Conservation (phyloP, 1,140 invertebrate species). For the Gryllus bimaculatus region DNA sequence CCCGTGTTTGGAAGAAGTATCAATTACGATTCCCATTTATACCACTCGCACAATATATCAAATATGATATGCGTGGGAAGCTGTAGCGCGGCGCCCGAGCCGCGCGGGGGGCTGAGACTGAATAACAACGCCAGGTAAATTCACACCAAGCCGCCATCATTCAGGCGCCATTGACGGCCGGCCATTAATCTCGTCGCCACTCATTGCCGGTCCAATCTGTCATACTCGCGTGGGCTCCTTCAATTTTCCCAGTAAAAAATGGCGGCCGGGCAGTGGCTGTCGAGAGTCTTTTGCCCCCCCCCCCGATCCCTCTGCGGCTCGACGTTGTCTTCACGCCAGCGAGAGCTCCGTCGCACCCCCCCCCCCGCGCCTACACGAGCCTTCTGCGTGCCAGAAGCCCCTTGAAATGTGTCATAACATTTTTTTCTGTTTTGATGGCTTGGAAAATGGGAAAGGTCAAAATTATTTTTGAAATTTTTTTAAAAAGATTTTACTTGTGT, state of each 20-base stretch:
- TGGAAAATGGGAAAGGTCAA: no score
- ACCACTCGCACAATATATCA: conserved; percentile 20
- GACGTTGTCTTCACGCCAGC: no score
- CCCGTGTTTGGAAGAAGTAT: background rate
- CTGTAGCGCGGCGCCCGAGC: no score
- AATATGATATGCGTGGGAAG: conserved; percentile 19
- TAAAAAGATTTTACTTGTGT: no score
- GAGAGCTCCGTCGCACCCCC: no score
- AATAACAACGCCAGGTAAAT: conserved; percentile 12
- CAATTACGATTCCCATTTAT: conserved; percentile 16
- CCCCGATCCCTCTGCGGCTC: no score
- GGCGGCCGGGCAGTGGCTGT: background rate
- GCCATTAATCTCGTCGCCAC: conserved; percentile 13
- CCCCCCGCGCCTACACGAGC: no score
- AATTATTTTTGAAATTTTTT: no score
- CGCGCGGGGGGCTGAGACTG: background rate
- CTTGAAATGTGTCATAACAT: no score
- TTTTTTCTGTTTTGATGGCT: no score
- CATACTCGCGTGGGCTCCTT: conserved; percentile 1
- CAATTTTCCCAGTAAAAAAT: background rate
- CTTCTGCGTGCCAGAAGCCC: no score
- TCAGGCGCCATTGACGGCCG: conserved; percentile 15
- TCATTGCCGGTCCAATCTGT: conserved; percentile 13
- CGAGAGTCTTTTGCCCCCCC: background rate
- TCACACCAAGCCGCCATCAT: background rate